Evolutionary conservation across 1,140 invertebrate species (phyloP).

Genomic region (Orius laevigatus): DNA sequence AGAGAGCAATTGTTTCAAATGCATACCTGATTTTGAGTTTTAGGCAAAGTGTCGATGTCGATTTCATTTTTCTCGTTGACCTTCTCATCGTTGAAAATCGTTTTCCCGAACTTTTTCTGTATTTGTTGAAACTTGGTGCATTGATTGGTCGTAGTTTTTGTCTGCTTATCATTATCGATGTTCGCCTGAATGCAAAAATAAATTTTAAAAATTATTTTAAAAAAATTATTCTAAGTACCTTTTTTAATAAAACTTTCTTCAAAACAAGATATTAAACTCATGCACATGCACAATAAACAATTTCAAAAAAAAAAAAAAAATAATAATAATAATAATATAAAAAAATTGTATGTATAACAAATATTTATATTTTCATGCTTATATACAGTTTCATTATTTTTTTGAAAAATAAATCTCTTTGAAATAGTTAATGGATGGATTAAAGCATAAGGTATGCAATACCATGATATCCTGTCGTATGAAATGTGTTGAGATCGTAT

Average conservation of each 20-base stretch:
- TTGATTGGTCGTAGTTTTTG: constrained; percentile 56
- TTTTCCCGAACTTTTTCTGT: constrained; percentile 50
- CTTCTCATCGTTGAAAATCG: constrained; percentile 21
- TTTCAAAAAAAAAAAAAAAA: too few species aligned
- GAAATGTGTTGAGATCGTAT: constrained; percentile 12
- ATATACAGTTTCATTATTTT: too few species aligned
- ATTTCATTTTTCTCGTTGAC: constrained; percentile 17
- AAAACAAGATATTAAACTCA: too few species aligned
- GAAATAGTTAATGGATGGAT: background rate
- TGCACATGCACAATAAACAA: too few species aligned
- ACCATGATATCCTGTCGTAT: constrained; percentile 12
- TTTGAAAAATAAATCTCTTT: too few species aligned
- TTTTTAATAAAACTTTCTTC: background rate
- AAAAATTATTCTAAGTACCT: background rate
- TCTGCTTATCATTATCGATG: constrained; percentile 39
- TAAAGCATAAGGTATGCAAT: background rate
- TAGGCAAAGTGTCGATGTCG: constrained; percentile 18
- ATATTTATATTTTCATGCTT: too few species aligned
- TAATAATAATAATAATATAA: too few species aligned
- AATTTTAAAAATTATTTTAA: background rate
- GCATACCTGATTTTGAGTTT: constrained; percentile 23
- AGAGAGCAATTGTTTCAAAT: too few species aligned
- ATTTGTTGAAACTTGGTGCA: constrained; percentile 59
- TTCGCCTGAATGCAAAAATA: constrained; percentile 7
- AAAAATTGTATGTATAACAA: too few species aligned